Conservation (phyloP, 2,888 invertebrate genomes). For the Drosophila affinis region DNA sequence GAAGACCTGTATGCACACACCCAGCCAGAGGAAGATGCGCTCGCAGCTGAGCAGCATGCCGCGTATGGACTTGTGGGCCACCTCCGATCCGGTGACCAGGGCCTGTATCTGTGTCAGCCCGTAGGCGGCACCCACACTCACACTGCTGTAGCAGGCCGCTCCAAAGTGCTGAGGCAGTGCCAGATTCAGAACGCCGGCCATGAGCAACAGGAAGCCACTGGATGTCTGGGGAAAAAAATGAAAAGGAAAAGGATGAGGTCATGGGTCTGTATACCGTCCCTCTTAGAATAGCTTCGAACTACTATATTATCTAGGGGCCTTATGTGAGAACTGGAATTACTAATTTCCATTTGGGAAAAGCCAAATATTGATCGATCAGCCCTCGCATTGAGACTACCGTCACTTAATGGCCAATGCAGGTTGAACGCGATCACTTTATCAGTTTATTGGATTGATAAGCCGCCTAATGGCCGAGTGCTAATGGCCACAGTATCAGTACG, state of each 20-base stretch:
- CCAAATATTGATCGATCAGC: conserved; percentile 34
- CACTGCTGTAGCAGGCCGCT: conserved; percentile 68
- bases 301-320: background rate
- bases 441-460: conserved; percentile 55
- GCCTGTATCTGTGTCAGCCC: conserved; percentile 80
- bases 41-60: conserved; percentile 80
- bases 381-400: conserved; percentile 37
- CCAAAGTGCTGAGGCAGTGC: conserved; percentile 61
- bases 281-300: background rate
- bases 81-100: conserved; percentile 77
- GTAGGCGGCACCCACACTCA: conserved; percentile 80
- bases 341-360: background rate
- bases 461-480: conserved; percentile 9
- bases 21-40: conserved; percentile 80
- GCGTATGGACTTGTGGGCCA: conserved; percentile 76
- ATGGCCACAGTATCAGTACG: conserved; percentile 25
- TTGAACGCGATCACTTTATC: conserved; percentile 54
- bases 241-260: background rate
- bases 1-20: conserved; percentile 77
- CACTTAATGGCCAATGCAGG: conserved; percentile 56
- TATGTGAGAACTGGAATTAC: too few species aligned
- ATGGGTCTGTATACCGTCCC: background rate
- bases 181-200: conserved; percentile 75
- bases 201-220: conserved; percentile 75
- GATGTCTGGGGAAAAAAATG: conserved; percentile 56